Evolutionary conservation across 2,888 invertebrate genomes (phyloP).

Genomic region (Agonopterix subpropinquella): DNA sequence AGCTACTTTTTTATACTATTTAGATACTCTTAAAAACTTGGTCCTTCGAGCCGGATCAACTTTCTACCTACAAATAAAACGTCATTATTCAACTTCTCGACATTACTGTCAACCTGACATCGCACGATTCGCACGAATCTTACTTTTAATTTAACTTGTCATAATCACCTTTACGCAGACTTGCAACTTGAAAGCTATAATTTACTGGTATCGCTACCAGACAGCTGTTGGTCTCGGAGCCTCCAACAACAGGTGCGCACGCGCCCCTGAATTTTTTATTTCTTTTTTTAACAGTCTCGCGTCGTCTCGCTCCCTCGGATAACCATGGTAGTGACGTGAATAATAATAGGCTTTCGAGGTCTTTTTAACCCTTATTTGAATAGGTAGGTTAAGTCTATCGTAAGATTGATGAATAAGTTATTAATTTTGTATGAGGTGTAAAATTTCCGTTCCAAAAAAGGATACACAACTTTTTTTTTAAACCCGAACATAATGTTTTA

Average conservation of each 20-base stretch:
- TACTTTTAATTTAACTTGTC: too few species aligned
- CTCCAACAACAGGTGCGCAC: slow-evolving; percentile 51
- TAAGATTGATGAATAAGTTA: slow-evolving; percentile 1
- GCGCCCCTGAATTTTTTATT: slow-evolving; percentile 30
- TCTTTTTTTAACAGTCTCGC: slow-evolving; percentile 15
- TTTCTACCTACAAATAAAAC: too few species aligned
- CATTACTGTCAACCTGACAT: too few species aligned
- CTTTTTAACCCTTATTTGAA: not conserved
- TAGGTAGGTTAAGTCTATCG: not conserved
- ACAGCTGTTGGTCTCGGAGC: slow-evolving; percentile 37
- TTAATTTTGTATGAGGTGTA: slow-evolving; percentile 2
- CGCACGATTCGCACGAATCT: too few species aligned
- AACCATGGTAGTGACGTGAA: slow-evolving; percentile 14
- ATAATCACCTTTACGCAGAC: too few species aligned
- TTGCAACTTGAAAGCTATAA: slow-evolving; percentile 9
- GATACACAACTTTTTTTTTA: too few species aligned
- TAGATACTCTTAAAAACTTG: too few species aligned
- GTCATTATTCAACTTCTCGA: too few species aligned
- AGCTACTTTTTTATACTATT: too few species aligned
- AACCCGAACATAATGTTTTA: too few species aligned
- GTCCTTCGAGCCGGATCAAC: too few species aligned
- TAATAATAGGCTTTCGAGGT: slow-evolving; percentile 5
- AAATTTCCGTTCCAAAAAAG: not conserved
- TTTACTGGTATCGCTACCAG: slow-evolving; percentile 30
- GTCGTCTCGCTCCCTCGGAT: slow-evolving; percentile 22